Conservation (phyloP, 1,140 invertebrate genomes). For the Euglossa dilemma region DNA sequence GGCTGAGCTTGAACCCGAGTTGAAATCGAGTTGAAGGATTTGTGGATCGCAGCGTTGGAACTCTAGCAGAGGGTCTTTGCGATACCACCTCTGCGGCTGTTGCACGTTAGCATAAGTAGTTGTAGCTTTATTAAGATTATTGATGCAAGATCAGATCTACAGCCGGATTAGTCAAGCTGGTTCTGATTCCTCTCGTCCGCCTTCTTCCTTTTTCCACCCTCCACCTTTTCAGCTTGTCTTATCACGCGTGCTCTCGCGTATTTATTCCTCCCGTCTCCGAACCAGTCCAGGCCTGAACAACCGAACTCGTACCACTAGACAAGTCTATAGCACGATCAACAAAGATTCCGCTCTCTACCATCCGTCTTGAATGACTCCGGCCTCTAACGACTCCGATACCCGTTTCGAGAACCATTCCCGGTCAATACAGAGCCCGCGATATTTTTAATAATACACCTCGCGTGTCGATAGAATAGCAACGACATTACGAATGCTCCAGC, state of each 20-base stretch:
- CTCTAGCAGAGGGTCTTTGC: constrained; percentile 53
- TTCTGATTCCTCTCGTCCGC: constrained; percentile 70
- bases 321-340: constrained; percentile 22
- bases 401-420: neutral
- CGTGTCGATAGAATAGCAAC: neutral
- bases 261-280: constrained; percentile 51
- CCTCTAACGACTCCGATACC: neutral
- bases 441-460: neutral
- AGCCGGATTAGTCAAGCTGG: constrained; percentile 74
- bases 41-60: constrained; percentile 69
- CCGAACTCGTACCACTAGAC: constrained; percentile 33
- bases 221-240: constrained; percentile 33
- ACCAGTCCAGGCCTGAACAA: constrained; percentile 18
- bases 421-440: neutral
- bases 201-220: constrained; percentile 27
- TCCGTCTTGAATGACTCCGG: neutral
- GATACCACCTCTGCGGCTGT: constrained; percentile 65
- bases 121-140: constrained; percentile 81
- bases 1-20: constrained; percentile 72
- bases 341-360: neutral
- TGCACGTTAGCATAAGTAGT: constrained; percentile 71
- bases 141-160: constrained; percentile 78
- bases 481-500: neutral
- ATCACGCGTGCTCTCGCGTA: constrained; percentile 46
- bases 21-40: constrained; percentile 74